Evolutionary conservation across 2,113 vertebrate genomes (phyloP).

Genomic region (Hypocryptadius cinnamomeus): DNA sequence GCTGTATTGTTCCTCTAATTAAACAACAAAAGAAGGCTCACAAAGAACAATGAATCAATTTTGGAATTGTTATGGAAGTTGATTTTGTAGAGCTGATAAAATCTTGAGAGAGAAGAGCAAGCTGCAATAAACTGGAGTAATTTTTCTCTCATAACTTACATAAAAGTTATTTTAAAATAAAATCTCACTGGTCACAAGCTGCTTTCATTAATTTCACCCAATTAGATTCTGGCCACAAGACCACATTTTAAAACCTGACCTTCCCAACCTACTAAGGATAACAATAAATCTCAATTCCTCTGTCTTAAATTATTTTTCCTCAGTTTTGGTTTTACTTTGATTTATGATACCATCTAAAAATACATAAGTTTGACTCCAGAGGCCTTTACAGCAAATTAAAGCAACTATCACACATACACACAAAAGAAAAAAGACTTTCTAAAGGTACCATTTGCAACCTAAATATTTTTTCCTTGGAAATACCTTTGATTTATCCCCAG

Average conservation of each 20-base stretch:
- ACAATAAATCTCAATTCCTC: neutral
- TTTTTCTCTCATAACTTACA: neutral
- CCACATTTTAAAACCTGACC: slow-evolving; percentile 3
- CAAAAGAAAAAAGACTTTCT: neutral
- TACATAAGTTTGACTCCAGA: neutral
- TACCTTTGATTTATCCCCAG: neutral
- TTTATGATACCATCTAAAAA: neutral
- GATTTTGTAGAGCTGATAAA: neutral
- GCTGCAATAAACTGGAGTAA: neutral
- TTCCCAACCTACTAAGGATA: neutral
- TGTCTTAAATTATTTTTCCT: neutral
- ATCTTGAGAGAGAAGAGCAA: neutral
- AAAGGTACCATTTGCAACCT: neutral
- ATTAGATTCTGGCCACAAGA: neutral
- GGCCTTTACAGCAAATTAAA: neutral
- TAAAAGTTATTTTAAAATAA: neutral
- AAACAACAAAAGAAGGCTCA: neutral
- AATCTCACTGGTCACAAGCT: neutral
- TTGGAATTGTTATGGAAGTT: neutral
- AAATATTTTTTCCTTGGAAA: neutral
- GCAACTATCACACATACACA: neutral
- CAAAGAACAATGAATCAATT: neutral
- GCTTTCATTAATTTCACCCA: neutral
- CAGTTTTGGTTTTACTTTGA: neutral
- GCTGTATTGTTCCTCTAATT: neutral